Evolutionary conservation across 2,797 vertebrate species (phyloP), one percentile per base, ranked within the genome.

Genomic region (Periophthalmus magnuspinnatus): DNA sequence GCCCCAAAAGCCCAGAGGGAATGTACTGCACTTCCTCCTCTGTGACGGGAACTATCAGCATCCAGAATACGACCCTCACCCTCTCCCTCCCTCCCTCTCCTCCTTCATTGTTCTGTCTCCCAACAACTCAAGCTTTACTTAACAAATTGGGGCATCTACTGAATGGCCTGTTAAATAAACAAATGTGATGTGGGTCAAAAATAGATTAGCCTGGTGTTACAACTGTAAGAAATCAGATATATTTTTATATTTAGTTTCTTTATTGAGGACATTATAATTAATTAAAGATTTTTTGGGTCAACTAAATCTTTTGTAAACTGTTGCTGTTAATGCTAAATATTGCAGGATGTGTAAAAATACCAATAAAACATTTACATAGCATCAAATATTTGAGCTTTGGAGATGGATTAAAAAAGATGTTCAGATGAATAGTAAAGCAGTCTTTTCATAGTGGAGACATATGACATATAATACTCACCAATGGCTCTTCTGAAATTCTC

Each of bases 401-500:
- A 14, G 41, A 45, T 45, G 41, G 41, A 45, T 45, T 16, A 3
- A 45, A 45, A 45, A 45, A 45, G 14, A 45, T 13, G 38, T 41
- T 41, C 3, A 45, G 13, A 45, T 45, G 14, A 45, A 45, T 14
- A 16, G 5, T 45, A 45, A 14, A 45, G 41, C 41, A 14, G 13
- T 45, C 41, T 45, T 28, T 28, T 28, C 28, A 28, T 45, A 45
- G 1, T 24, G 22, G 1, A 1, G 13, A 50, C 17, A 52, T 28
- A 28, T 28, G 14, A 13, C 33, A 14, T 24, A 9, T 7, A 19
- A 52, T 4, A 56, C 96, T 95, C 84, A 99, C 98, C 98, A 17
- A 99, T 99, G 9, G 98, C 97, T 76, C 98, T 94, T 77, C 98
- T 93, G 89, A 99, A 99, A 90, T 99, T 99, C 91, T 99, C 97